phyloP scores from a whole-genome alignment of 2,113 vertebrate species.

The human (Homo sapiens) region GRCh38 chr11:37004501-37005000 shows the following conservation, averaged over 20 bases:
- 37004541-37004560: not conserved
- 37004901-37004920: not conserved
- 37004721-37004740: too few relatives aligned
- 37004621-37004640: not conserved
- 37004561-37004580: not conserved
- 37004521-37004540: not conserved
- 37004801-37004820: accelerated
- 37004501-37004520: not conserved
- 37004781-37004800: not conserved
- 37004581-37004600: not conserved
- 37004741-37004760: not conserved
- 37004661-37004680: not conserved
- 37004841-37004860: not conserved
- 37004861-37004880: not conserved
- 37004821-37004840: not conserved
- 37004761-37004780: not conserved
- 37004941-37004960: not conserved
- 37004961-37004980: not conserved
- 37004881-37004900: not conserved
- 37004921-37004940: not conserved
- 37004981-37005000: not conserved
- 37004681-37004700: not conserved
- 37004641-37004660: not conserved
- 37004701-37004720: not conserved
- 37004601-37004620: not conserved